Evolutionary conservation across 2,888 invertebrate species (phyloP).

Genomic region (Cheilosia scutellata): DNA sequence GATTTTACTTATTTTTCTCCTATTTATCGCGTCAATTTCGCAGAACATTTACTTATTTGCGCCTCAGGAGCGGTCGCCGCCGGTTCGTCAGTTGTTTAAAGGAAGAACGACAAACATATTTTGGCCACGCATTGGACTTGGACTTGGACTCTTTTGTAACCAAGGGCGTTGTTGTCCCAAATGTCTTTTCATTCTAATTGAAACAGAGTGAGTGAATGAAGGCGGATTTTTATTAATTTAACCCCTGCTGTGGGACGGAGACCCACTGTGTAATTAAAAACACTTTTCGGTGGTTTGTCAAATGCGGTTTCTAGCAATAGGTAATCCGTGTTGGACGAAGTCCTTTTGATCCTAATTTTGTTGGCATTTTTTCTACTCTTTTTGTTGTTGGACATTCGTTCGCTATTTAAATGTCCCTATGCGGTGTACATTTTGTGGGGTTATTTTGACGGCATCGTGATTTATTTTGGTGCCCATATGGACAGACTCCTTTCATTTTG

Average conservation of each 20-base stretch:
- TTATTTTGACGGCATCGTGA: conserved; percentile 63
- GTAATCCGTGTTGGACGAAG: conserved; percentile 62
- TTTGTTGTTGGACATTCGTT: background rate
- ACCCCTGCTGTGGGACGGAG: conserved; percentile 36
- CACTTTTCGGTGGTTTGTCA: conserved; percentile 48
- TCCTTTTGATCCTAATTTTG: conserved; percentile 59
- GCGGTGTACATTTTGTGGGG: conserved; percentile 58
- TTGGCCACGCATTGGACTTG: conserved; percentile 36
- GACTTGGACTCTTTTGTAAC: background rate
- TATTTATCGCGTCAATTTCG: conserved; percentile 75
- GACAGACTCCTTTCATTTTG: conserved; percentile 3
- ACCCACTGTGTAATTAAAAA: conserved; percentile 64
- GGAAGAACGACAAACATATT: conserved; percentile 47
- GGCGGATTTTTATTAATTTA: conserved; percentile 65
- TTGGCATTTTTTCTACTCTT: background rate
- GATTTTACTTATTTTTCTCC: conserved; percentile 43
- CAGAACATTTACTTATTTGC: conserved; percentile 74
- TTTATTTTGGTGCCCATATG: conserved; percentile 52
- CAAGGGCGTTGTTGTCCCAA: conserved; percentile 40
- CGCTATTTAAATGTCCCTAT: conserved; percentile 26
- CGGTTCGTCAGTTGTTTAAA: conserved; percentile 9
- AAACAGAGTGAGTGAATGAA: conserved; percentile 73
- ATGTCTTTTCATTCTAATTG: conserved; percentile 66
- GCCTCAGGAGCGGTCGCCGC: conserved; percentile 62
- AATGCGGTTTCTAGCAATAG: conserved; percentile 1